phyloP scores from a whole-genome alignment of 2,888 invertebrate species.

The Phaonia tiefii region DNA sequence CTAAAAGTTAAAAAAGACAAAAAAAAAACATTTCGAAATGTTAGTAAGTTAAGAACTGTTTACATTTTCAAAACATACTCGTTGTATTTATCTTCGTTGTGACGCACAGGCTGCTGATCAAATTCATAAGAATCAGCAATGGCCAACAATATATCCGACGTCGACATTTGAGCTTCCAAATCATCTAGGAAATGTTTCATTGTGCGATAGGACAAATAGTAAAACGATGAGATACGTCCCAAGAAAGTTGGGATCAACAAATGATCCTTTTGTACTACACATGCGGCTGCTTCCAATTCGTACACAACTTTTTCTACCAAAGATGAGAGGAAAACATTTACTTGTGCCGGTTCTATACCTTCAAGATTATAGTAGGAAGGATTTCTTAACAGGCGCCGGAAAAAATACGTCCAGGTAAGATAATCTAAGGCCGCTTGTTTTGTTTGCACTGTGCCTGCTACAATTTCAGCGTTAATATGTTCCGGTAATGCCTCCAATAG shows the following conservation, averaged over 20 bases:
- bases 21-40: slow-evolving; percentile 19
- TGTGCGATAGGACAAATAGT: slow-evolving; percentile 96
- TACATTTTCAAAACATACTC: slow-evolving; percentile 85
- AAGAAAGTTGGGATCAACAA: slow-evolving; percentile 84
- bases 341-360: slow-evolving; percentile 84
- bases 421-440: slow-evolving; percentile 97
- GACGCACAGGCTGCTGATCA: slow-evolving; percentile 96
- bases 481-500: slow-evolving; percentile 94
- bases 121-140: slow-evolving; percentile 94
- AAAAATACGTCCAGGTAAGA: slow-evolving; percentile 99
- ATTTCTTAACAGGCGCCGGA: slow-evolving; percentile 94
- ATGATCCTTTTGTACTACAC: slow-evolving; percentile 86
- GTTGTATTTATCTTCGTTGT: slow-evolving; percentile 97
- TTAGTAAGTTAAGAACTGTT: too few relatives aligned
- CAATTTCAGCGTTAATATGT: slow-evolving; percentile 98
- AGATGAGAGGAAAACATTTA: slow-evolving; percentile 89
- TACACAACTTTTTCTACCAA: slow-evolving; percentile 90
- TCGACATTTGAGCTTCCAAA: slow-evolving; percentile 84
- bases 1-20: slow-evolving; percentile 82
- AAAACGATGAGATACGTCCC: slow-evolving; percentile 97
- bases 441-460: slow-evolving; percentile 95
- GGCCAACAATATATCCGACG: slow-evolving; percentile 88
- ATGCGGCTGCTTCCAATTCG: slow-evolving; percentile 88
- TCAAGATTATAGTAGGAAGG: slow-evolving; percentile 94
- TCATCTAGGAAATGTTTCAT: slow-evolving; percentile 90